These are phyloP conservation scores for Rattus rattus DNA, from an alignment of 2,113 vertebrate species.

Conservation along the genomic window DNA sequence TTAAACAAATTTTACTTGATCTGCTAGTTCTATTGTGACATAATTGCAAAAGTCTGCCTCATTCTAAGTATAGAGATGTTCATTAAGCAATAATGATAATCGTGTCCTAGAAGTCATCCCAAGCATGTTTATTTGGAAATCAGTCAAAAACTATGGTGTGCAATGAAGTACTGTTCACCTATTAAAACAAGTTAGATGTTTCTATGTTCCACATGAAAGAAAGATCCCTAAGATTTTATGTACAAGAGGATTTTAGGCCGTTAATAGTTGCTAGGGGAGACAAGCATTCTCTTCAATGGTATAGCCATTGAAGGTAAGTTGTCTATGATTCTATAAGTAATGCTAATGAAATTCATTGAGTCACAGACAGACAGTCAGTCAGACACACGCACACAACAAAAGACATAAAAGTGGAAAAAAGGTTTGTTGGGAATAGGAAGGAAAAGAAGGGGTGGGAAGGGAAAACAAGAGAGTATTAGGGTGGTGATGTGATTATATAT, in stretches of 20 bases:
- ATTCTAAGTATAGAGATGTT: background rate
- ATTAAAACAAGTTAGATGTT: conserved; percentile 4
- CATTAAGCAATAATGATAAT: background rate
- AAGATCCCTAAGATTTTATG: conserved; percentile 5
- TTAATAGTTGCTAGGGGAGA: background rate
- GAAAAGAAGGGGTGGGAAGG: background rate
- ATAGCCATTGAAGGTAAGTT: background rate
- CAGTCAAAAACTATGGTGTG: background rate
- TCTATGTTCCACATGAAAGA: background rate
- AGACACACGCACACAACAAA: background rate
- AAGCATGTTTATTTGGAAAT: background rate
- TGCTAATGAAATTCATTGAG: background rate
- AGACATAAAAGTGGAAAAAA: background rate
- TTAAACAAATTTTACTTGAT: conserved; percentile 6
- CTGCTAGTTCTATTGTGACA: background rate
- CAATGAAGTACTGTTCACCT: background rate
- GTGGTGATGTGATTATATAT: background rate
- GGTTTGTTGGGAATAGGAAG: background rate
- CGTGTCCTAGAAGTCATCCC: background rate
- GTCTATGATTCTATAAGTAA: background rate
- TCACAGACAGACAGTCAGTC: background rate
- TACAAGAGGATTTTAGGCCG: background rate
- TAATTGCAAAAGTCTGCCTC: background rate
- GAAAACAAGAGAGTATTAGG: background rate
- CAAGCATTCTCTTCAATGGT: background rate